A percentile compares a stretch with the other conserved stretches of the same genome.
phyloP scores from a whole-genome alignment of 2,888 invertebrate species.

The Hoplodrina ambigua region DNA sequence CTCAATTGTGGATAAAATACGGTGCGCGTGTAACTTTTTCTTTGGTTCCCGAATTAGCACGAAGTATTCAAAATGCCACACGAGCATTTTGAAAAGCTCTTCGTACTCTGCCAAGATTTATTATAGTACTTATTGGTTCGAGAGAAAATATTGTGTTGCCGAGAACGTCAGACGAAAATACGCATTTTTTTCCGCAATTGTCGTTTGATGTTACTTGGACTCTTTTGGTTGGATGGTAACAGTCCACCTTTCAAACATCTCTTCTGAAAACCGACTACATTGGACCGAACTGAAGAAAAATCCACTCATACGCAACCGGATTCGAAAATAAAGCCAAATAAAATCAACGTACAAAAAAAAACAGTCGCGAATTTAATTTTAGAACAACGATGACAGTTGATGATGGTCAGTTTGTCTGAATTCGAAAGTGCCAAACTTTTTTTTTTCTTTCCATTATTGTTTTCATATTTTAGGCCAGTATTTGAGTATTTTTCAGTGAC shows the following conservation, averaged over 20 bases:
- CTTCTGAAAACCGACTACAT: neutral
- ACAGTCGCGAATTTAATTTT: too few species aligned
- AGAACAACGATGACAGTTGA: too few species aligned
- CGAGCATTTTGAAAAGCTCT: neutral
- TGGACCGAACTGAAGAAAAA: neutral
- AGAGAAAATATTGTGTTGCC: slow-evolving; percentile 1
- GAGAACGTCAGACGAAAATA: neutral
- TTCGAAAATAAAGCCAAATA: too few species aligned
- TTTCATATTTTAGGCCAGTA: too few species aligned
- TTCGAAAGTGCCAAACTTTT: too few species aligned
- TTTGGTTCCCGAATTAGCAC: slow-evolving; percentile 8
- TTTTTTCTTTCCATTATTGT: too few species aligned
- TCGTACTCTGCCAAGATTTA: slow-evolving; percentile 27
- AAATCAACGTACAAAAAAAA: too few species aligned
- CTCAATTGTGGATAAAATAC: too few species aligned
- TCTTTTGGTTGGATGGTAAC: neutral
- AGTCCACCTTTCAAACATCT: neutral
- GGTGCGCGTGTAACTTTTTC: neutral
- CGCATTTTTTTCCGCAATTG: neutral
- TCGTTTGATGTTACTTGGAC: neutral
- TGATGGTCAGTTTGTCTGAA: too few species aligned
- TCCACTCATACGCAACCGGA: too few species aligned
- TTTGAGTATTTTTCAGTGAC: too few species aligned
- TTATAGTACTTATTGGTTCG: neutral
- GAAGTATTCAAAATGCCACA: neutral